phyloP scores from a whole-genome alignment of 2,113 vertebrate genomes.

The Butorides virescens region DNA sequence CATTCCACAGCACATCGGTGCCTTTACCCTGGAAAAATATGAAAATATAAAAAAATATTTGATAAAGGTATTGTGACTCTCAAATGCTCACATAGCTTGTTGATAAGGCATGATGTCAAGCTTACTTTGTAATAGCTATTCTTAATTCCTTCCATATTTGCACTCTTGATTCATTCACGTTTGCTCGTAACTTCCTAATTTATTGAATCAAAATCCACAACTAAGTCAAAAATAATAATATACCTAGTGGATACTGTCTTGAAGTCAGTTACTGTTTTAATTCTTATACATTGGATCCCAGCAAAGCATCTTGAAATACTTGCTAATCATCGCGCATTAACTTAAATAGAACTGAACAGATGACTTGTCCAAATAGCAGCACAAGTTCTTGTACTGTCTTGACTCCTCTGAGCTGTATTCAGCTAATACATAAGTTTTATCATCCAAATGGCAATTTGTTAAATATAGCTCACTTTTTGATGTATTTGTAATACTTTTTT shows the following conservation, averaged over 20 bases:
- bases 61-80: slow-evolving; percentile 82
- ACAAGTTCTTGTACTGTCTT: not conserved
- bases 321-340: not conserved
- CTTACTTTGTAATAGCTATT: not conserved
- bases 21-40: slow-evolving; percentile 89
- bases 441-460: not conserved
- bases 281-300: not conserved
- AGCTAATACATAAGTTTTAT: not conserved
- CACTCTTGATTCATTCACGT: not conserved
- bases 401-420: not conserved
- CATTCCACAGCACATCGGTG: slow-evolving; percentile 87
- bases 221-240: not conserved
- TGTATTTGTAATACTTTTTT: not conserved
- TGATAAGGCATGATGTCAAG: not conserved
- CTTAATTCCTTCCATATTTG: not conserved
- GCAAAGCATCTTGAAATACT: not conserved
- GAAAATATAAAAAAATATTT: slow-evolving; percentile 89
- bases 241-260: not conserved
- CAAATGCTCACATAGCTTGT: not conserved
- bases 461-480: not conserved
- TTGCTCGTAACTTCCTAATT: not conserved
- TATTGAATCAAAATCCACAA: not conserved
- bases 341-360: not conserved
- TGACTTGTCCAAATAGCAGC: not conserved
- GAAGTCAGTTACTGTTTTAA: not conserved